phyloP scores from a whole-genome alignment of 2,888 invertebrate genomes.

The Emmelina monodactyla region DNA sequence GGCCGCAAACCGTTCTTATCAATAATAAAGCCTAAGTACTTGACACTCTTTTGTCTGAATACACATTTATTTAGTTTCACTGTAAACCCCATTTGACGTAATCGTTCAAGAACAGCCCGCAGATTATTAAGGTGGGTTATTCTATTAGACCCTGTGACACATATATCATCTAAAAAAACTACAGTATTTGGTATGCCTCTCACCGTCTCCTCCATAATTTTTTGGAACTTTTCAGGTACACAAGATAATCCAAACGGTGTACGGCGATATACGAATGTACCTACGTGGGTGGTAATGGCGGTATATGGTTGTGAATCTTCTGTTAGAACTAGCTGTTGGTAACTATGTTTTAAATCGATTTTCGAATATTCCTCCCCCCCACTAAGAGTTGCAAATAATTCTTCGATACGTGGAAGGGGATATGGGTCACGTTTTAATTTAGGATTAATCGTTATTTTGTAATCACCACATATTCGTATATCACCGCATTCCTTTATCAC shows the following conservation, averaged over 20 bases:
- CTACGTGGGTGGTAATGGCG: constrained; percentile 14
- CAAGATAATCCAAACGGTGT: constrained; percentile 11
- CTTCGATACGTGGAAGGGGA: constrained; percentile 6
- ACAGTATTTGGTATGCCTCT: constrained; percentile 2
- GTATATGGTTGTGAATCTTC: constrained; percentile 12
- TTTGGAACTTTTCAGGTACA: constrained; percentile 11
- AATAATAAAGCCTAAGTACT: constrained; percentile 8
- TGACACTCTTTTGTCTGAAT: constrained; percentile 8
- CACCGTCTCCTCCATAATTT: constrained; percentile 9
- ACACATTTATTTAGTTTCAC: constrained; percentile 11
- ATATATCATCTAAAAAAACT: constrained; percentile 11
- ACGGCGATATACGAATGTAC: constrained; percentile 10
- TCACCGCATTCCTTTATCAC: constrained; percentile 15
- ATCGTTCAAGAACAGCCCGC: constrained; percentile 4
- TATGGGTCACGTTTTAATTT: constrained; percentile 6
- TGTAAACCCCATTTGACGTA: constrained; percentile 8
- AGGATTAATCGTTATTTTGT: constrained; percentile 9
- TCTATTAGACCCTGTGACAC: constrained; percentile 1
- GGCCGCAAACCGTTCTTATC: constrained; percentile 4
- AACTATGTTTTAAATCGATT: constrained; percentile 4
- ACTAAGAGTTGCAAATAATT: constrained; percentile 5
- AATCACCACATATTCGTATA: constrained; percentile 5
- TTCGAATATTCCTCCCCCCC: constrained; percentile 3
- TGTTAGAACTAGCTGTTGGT: constrained; percentile 1
- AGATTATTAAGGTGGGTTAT: constrained; percentile 5